phyloP scores from a whole-genome alignment of 2,797 vertebrate species.

The Bradypodion pumilum region DNA sequence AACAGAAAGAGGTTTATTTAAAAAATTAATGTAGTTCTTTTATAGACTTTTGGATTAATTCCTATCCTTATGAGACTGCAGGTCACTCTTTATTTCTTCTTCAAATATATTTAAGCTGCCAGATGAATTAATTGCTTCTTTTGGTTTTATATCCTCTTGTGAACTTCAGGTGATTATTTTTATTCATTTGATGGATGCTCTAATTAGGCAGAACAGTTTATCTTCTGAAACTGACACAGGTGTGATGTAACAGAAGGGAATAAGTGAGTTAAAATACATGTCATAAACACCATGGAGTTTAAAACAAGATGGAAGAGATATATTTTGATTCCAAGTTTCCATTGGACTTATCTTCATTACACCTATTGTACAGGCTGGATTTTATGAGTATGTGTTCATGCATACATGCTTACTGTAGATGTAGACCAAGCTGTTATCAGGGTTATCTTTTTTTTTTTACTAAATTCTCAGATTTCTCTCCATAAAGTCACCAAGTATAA shows the following conservation, averaged over 20 bases:
- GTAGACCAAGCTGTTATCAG: no score
- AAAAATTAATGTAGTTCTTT: not conserved
- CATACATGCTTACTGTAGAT: no score
- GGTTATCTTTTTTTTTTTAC: no score
- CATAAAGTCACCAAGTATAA: not conserved
- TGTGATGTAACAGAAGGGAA: not conserved
- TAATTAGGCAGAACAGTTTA: slow-evolving; percentile 52
- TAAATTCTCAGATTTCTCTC: not conserved
- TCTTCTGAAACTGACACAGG: slow-evolving; percentile 8
- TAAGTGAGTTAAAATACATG: fast-evolving
- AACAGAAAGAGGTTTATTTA: not conserved
- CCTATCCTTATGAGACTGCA: slow-evolving; percentile 49
- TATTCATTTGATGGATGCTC: slow-evolving; percentile 52
- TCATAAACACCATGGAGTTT: not conserved
- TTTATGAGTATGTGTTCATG: no score
- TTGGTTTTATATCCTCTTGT: slow-evolving; percentile 40
- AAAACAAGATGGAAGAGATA: not conserved
- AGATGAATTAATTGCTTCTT: slow-evolving; percentile 36
- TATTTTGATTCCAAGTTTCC: not conserved
- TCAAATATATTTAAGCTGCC: slow-evolving; percentile 46
- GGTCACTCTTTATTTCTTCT: slow-evolving; percentile 31
- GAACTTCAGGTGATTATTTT: slow-evolving; percentile 55
- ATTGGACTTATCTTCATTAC: not conserved
- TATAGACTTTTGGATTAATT: not conserved
- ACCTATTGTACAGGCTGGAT: no score